Percentiles rank a stretch among this genome's conserved stretches.
phyloP scores from a whole-genome alignment of 1,140 invertebrate species.

The Hylyphantes graminicola region DNA sequence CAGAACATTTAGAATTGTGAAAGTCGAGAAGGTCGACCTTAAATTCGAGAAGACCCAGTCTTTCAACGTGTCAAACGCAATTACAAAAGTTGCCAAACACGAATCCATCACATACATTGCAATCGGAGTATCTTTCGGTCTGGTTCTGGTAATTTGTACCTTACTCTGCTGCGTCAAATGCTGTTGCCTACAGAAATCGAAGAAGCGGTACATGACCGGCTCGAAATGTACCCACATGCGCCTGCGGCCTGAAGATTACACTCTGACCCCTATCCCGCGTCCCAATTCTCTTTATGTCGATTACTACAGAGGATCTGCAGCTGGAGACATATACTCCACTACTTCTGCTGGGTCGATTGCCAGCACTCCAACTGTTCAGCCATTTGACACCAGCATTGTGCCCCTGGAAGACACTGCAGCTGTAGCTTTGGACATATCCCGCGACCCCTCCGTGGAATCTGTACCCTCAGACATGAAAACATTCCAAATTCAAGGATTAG shows the following conservation, averaged over 20 bases:
- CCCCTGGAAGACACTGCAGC: conserved; percentile 60
- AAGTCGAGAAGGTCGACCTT: conserved; percentile 45
- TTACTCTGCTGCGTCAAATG: conserved; percentile 41
- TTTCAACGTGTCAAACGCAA: conserved; percentile 25
- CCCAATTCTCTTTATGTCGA: conserved; percentile 59
- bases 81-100: conserved; percentile 31
- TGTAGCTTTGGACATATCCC: conserved; percentile 24
- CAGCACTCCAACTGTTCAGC: conserved; percentile 43
- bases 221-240: conserved; percentile 42
- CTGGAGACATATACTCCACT: conserved; percentile 51
- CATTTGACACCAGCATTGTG: conserved; percentile 62
- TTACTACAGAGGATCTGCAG: conserved; percentile 51
- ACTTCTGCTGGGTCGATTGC: conserved; percentile 53
- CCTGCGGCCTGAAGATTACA: conserved; percentile 61
- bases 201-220: conserved; percentile 18
- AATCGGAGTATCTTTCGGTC: conserved; percentile 39
- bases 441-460: conserved; percentile 45
- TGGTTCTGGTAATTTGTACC: conserved; percentile 30
- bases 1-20: conserved; percentile 47
- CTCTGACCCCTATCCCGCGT: conserved; percentile 60
- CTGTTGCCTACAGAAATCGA: conserved; percentile 14
- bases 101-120: conserved; percentile 44
- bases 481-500: conserved; percentile 34
- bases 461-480: conserved; percentile 52
- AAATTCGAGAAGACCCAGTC: conserved; percentile 43